Percentiles rank a stretch among this genome's conserved stretches.
Evolutionary conservation across 2,113 vertebrate genomes (phyloP).

Genomic region (Nanorana parkeri): DNA sequence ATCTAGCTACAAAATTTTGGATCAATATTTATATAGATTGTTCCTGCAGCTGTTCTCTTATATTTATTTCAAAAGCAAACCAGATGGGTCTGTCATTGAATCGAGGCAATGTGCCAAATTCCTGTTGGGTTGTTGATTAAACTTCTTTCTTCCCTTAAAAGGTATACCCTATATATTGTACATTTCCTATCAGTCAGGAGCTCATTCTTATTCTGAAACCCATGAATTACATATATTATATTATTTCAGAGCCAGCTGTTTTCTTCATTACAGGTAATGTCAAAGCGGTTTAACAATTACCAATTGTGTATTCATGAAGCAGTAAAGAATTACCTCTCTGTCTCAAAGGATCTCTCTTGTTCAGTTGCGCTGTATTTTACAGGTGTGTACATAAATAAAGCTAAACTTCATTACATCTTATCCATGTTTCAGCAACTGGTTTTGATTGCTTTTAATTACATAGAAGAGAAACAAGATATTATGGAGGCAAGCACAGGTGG

Average conservation of each 20-base stretch:
- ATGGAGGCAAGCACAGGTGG: slow-evolving; percentile 35
- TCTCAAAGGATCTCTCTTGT: slow-evolving; percentile 41
- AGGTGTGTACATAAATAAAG: slow-evolving; percentile 51
- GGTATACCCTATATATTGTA: slow-evolving; percentile 33
- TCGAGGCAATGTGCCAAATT: slow-evolving; percentile 48
- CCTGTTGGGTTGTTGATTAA: slow-evolving; percentile 48
- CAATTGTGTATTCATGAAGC: slow-evolving; percentile 30
- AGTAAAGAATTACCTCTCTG: slow-evolving; percentile 15
- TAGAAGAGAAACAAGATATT: slow-evolving; percentile 30
- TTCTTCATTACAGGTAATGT: slow-evolving; percentile 41
- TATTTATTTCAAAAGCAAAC: slow-evolving; percentile 49
- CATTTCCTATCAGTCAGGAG: slow-evolving; percentile 15
- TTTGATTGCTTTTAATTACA: slow-evolving; percentile 47
- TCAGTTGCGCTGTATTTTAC: slow-evolving; percentile 19
- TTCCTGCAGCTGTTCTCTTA: slow-evolving; percentile 44
- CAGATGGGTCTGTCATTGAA: slow-evolving; percentile 38
- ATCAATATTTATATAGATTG: slow-evolving; percentile 40
- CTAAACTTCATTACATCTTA: slow-evolving; percentile 47
- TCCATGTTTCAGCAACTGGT: slow-evolving; percentile 53
- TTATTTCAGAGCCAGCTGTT: slow-evolving; percentile 45
- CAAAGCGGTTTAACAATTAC: slow-evolving; percentile 38
- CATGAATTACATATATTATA: slow-evolving; percentile 43
- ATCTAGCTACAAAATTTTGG: slow-evolving; percentile 21
- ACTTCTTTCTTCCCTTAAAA: slow-evolving; percentile 16
- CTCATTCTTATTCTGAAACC: slow-evolving; percentile 22